A percentile compares a stretch with the other conserved stretches of the same genome.
phyloP scores from a whole-genome alignment of 2,888 invertebrate species.

The Physocephala rufipes region DNA sequence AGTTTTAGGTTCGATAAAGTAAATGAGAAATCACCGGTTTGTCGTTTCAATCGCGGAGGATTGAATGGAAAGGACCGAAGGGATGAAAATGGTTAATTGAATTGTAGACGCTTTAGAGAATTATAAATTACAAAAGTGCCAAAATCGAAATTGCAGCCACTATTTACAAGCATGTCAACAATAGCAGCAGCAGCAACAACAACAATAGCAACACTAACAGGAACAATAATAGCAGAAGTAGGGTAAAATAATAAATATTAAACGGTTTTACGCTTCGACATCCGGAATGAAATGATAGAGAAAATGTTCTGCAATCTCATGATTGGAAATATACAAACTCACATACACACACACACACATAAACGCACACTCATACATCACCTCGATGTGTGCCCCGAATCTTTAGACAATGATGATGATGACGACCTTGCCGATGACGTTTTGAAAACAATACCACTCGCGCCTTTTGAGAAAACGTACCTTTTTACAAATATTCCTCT shows the following conservation, averaged over 20 bases:
- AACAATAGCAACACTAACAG: conserved; percentile 16
- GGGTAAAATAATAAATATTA: conserved; percentile 33
- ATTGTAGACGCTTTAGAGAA: conserved; percentile 17
- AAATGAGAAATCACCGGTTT: not conserved
- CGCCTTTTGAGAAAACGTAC: not conserved
- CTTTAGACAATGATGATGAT: conserved; percentile 14
- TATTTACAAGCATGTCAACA: conserved; percentile 24
- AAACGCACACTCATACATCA: not conserved
- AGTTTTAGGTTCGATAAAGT: not conserved
- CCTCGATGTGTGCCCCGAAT: not conserved
- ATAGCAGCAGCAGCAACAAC: conserved; percentile 14
- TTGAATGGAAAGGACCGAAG: conserved; percentile 1
- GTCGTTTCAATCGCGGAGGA: not conserved
- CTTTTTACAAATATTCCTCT: conserved; percentile 2
- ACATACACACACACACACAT: not conserved
- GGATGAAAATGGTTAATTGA: not conserved
- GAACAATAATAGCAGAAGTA: no score
- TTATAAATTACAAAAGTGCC: conserved; percentile 2
- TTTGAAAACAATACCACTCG: conserved; percentile 3
- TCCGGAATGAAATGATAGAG: not conserved
- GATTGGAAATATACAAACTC: no score
- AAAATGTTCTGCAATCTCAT: no score
- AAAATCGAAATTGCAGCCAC: conserved; percentile 20
- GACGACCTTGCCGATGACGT: not conserved
- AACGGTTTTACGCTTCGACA: conserved; percentile 30